Percentiles rank a stretch among this genome's conserved stretches.
Evolutionary conservation across 2,797 vertebrate species (phyloP).

Genomic region (Benthosema pterotum): DNA sequence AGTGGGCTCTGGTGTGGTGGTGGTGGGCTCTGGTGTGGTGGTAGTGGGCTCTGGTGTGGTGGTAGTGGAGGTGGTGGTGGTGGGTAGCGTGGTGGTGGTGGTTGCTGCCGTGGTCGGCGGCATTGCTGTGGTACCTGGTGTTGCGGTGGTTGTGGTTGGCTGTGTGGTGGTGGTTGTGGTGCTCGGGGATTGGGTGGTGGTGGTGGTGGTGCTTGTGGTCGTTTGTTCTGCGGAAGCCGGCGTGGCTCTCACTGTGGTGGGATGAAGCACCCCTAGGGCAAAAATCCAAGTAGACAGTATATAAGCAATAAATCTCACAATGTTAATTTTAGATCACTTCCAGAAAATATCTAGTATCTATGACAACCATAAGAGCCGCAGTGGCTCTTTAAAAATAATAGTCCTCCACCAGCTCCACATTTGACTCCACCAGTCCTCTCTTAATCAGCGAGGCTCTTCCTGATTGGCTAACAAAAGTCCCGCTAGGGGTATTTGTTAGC

Average conservation of each 20-base stretch:
- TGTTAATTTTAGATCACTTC: no score
- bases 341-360: no score
- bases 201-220: slow-evolving; percentile 25
- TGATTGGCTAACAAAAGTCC: no score
- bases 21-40: background rate
- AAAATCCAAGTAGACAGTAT: no score
- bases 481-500: no score
- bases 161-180: slow-evolving; percentile 6
- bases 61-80: background rate
- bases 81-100: rapidly evolving
- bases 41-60: background rate
- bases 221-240: slow-evolving; percentile 29
- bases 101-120: background rate
- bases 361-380: no score
- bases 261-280: slow-evolving; percentile 71
- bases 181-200: background rate
- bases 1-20: background rate
- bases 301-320: no score
- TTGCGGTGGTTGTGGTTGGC: background rate
- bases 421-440: no score
- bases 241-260: slow-evolving; percentile 57
- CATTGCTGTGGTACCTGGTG: slow-evolving; percentile 8
- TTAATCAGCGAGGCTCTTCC: no score
- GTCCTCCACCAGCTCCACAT: no score
- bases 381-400: no score